Evolutionary conservation across 1,140 invertebrate genomes (phyloP).

Genomic region (Penaeus japonicus): DNA sequence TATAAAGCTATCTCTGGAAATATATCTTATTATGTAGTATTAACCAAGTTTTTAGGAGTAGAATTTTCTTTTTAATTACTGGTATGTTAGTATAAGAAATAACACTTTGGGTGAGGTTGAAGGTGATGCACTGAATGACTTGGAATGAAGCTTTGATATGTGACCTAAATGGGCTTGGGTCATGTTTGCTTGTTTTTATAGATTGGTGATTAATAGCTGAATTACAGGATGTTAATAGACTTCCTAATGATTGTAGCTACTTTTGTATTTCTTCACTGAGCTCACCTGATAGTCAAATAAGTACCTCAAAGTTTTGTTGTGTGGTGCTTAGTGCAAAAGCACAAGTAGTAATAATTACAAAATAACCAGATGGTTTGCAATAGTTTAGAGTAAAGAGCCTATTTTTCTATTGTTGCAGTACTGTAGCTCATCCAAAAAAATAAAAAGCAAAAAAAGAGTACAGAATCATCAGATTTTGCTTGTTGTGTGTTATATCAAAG

Average conservation of each 20-base stretch:
- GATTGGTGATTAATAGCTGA: too few relatives aligned
- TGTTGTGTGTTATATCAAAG: background rate
- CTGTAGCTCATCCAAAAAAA: background rate
- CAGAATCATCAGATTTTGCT: background rate
- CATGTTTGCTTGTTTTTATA: too few relatives aligned
- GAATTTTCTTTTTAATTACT: too few relatives aligned
- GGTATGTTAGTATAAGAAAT: too few relatives aligned
- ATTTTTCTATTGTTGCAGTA: conserved; percentile 43
- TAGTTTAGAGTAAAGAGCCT: conserved; percentile 31
- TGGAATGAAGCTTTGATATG: too few relatives aligned
- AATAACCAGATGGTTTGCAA: conserved; percentile 3
- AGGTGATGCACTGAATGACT: too few relatives aligned
- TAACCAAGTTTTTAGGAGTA: too few relatives aligned
- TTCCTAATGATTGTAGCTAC: background rate
- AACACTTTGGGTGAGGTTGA: too few relatives aligned
- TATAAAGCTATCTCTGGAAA: too few relatives aligned
- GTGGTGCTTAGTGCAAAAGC: conserved; percentile 43
- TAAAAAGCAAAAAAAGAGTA: background rate
- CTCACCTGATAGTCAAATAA: conserved; percentile 36
- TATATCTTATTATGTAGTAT: too few relatives aligned
- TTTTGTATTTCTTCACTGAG: conserved; percentile 3
- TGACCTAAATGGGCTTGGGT: too few relatives aligned
- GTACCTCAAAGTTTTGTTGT: conserved; percentile 46
- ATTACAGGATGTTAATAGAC: too few relatives aligned
- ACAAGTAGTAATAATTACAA: conserved; percentile 25